Evolutionary conservation across 2,113 vertebrate species (phyloP), one percentile per base, ranked within the genome.

Genomic region (Anolis carolinensis): DNA sequence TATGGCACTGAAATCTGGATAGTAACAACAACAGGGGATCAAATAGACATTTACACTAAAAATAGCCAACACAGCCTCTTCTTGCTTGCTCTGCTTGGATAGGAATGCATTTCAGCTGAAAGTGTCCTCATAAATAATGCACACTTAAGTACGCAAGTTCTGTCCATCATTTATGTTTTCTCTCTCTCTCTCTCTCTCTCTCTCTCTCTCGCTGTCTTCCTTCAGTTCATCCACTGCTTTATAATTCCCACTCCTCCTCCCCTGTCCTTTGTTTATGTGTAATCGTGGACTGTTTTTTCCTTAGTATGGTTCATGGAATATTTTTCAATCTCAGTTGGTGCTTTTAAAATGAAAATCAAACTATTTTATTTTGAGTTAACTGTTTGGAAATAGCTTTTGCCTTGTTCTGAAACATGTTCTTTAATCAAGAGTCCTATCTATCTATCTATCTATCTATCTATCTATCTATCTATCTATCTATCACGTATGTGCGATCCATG

Each of bases 111-210:
- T 93, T 91, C 89, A 89, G 71, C 84, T 88, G 89, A 93, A 89
- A 70, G 89, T 91, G 90, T 90, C 88, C 88, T 92, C 89, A 92
- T 93, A 94, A 93, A 92, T 94, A 95, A 93, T 93, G 85, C 65
- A 90, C 86, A 82, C 81, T 90, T 90, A 86, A 62, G 84, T 84
- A 88, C 67, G 74, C 86, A 89, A 50, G 70, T 90, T 86, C 84
- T 92, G 86, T 92, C 88, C 65, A 89, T 92, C 89, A 89, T 91
- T 90, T 92, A 88, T 90, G 93, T 93, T 93, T 88, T 88, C 88
- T 91, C 68, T 74, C 78, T 74, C 79, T 67, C 44, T 84, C 75
- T 59, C 62, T 59, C 34, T 36, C 77, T 84, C n/a, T 88, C 88
- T 91, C 68, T 74, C 78, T 74, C 79, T 67, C 44, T 84, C 75